phyloP scores from a whole-genome alignment of 2,888 invertebrate species.

The Rhagonycha lutea region DNA sequence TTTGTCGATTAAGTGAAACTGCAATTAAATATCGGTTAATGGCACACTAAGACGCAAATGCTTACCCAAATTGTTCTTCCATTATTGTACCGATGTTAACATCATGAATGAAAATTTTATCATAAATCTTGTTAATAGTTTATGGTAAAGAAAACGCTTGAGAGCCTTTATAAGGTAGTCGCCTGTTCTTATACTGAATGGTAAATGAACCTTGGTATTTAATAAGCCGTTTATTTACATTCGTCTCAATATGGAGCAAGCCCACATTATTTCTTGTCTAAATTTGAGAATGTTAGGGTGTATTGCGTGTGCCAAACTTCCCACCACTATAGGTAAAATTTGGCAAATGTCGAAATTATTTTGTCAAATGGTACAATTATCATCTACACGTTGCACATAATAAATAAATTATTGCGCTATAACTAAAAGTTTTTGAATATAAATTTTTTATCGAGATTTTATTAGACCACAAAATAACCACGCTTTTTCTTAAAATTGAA shows the following conservation, averaged over 20 bases:
- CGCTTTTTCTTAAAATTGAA: background rate
- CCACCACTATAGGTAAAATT: background rate
- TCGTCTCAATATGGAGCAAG: slow-evolving; percentile 9
- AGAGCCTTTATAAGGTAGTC: slow-evolving; percentile 14
- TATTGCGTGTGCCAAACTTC: slow-evolving; percentile 5
- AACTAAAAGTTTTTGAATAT: background rate
- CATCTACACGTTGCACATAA: background rate
- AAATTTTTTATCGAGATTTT: background rate
- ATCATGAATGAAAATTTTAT: slow-evolving; percentile 1
- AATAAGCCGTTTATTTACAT: slow-evolving; percentile 17
- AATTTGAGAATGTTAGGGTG: slow-evolving; percentile 15
- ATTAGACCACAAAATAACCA: background rate
- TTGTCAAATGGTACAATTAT: background rate
- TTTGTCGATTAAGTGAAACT: background rate
- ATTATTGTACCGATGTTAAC: background rate
- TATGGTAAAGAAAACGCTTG: slow-evolving; percentile 9
- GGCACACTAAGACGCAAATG: background rate
- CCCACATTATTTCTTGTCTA: slow-evolving; percentile 7
- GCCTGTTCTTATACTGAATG: slow-evolving; percentile 12
- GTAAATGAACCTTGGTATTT: slow-evolving; percentile 16
- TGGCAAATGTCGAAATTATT: background rate
- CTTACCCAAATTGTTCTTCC: background rate
- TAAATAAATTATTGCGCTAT: background rate
- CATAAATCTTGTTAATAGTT: slow-evolving; percentile 7
- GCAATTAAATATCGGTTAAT: background rate